Evolutionary conservation across 2,113 vertebrate species (phyloP).

Genomic region (Lycaon pictus): DNA sequence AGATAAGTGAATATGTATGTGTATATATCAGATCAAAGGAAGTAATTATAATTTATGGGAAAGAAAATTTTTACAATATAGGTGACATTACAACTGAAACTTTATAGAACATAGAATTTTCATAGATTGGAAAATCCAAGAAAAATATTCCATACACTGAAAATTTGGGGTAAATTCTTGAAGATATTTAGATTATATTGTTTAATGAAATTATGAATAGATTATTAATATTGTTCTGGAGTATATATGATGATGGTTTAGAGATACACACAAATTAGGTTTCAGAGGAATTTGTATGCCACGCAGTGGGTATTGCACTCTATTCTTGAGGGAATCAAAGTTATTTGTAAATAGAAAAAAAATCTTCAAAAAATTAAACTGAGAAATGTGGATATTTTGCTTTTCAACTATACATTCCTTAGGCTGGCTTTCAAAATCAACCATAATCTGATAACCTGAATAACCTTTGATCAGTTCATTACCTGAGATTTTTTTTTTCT

Average conservation of each 20-base stretch:
- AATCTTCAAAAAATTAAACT: not conserved
- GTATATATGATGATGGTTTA: not conserved
- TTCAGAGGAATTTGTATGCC: not conserved
- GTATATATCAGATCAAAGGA: not conserved
- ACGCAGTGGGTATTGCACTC: not conserved
- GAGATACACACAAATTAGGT: not conserved
- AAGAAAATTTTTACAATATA: not conserved
- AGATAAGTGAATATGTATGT: not conserved
- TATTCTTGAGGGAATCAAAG: not conserved
- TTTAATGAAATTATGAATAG: not conserved
- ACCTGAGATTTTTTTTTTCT: too few relatives aligned
- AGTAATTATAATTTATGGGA: not conserved
- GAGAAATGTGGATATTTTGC: not conserved
- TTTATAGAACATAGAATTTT: not conserved
- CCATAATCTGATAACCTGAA: not conserved
- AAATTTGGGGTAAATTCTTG: not conserved
- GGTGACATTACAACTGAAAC: not conserved
- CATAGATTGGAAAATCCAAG: not conserved
- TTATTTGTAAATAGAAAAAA: not conserved
- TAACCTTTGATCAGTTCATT: not conserved
- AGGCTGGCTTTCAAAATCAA: not conserved
- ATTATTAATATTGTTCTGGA: not conserved
- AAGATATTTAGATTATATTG: not conserved
- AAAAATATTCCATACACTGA: not conserved
- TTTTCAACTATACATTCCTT: not conserved